Base-by-base conservation (phyloP, 1,140 invertebrate species). In the Drosophila ananassae region DNA sequence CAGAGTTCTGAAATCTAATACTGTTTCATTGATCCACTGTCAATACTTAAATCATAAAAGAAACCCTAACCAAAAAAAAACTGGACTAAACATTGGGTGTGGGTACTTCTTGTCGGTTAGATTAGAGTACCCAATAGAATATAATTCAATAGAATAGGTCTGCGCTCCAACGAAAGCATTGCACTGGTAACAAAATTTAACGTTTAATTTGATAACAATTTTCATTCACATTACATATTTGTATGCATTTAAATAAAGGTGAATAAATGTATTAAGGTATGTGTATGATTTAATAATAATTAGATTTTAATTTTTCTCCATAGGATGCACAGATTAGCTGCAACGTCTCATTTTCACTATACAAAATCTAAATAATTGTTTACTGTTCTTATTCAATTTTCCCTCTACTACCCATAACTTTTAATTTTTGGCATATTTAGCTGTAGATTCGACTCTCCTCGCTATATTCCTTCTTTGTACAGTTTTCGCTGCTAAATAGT, bases 351-450 rank as follows among this genome's bases (percentile, higher is more conserved):
- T 64, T 73, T 85, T 81, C 64, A 51, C 77, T 90, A 79, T 90
- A 85, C 76, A 90, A 82, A 81, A 57, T 79, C 85, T 85, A 90
- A 90, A 90, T 85, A 85, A 87, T 85, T 90, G 80, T 89, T 80
- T 68, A 62, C 63, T 52, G 75, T 82, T 50, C 64, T n/a, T 44
- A 22, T 25, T 62, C 39, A 44, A 51, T 25, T 62, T 57, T 67
- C 44, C 39, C 21, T 51, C 39, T 22, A 60, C 34, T 62, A 50
- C 61, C 39, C 55, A 63, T 52, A 73, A 76, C 62, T 56, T 39
- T 58, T 72, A 44, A 77, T 84, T 84, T 89, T 90, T 90, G 85
- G 85, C 85, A 90, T 90, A 82, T 81, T 82, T 90, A 90, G 85
- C 85, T 90, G 85, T 90, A 90, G 85, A 89, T 85, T 84, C 71